These are phyloP conservation scores for Porites australiensis DNA, from an alignment of 64 coral and sea anemone species.

Conservation along the genomic window DNA sequence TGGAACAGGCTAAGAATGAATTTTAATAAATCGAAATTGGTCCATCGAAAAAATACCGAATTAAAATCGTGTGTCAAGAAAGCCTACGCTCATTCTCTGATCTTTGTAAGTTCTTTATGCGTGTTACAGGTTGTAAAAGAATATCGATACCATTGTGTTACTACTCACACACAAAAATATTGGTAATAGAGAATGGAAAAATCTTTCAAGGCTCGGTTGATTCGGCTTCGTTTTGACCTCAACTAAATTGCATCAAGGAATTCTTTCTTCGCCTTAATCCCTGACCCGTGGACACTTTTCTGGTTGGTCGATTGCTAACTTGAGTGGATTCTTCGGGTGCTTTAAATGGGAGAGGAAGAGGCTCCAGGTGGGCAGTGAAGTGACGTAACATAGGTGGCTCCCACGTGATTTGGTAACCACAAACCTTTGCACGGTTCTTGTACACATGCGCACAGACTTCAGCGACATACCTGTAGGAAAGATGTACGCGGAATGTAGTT, in stretches of 20 bases:
- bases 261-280: conserved; percentile 2
- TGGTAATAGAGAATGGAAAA: too few relatives aligned
- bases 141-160: too few relatives aligned
- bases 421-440: conserved; percentile 34
- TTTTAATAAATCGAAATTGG: too few relatives aligned
- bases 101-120: too few relatives aligned
- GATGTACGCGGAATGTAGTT: neutral
- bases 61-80: too few relatives aligned
- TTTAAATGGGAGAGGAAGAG: neutral
- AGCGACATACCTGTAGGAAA: conserved; percentile 4
- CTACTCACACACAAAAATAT: too few relatives aligned
- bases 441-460: conserved; percentile 44
- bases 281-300: conserved; percentile 40
- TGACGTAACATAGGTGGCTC: conserved; percentile 38
- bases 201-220: too few relatives aligned
- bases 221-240: neutral
- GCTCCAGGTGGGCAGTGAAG: conserved; percentile 35
- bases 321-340: neutral
- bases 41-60: too few relatives aligned
- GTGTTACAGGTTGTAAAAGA: too few relatives aligned
- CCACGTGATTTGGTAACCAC: conserved; percentile 41
- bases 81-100: too few relatives aligned
- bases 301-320: neutral
- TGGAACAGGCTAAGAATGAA: too few relatives aligned
- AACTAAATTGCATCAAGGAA: conserved; percentile 44